Percentiles rank a stretch among this genome's conserved stretches.
Evolutionary conservation across 2,888 invertebrate species (phyloP).

Genomic region (Drosophila merina): DNA sequence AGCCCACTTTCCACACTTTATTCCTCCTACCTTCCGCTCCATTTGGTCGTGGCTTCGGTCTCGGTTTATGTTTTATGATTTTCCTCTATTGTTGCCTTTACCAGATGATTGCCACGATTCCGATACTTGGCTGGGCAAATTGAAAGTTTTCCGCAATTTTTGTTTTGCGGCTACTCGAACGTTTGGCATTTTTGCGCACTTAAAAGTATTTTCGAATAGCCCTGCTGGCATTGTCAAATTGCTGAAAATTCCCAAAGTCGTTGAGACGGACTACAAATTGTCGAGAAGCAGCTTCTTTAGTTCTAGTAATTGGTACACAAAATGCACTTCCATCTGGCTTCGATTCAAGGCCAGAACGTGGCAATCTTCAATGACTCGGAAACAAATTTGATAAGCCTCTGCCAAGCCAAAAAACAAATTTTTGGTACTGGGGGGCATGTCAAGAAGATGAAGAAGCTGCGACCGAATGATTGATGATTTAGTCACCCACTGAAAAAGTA

Average conservation of each 20-base stretch:
- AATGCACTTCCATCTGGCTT: constrained; percentile 25
- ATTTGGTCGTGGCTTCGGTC: constrained; percentile 42
- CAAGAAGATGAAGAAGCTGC: background rate
- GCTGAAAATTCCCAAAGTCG: constrained; percentile 61
- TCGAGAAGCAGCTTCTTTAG: constrained; percentile 28
- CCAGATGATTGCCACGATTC: constrained; percentile 55
- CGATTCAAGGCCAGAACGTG: constrained; percentile 22
- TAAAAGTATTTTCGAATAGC: constrained; percentile 55
- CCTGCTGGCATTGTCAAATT: constrained; percentile 43
- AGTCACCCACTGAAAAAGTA: constrained; percentile 35
- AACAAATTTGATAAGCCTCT: constrained; percentile 36
- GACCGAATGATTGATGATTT: constrained; percentile 45
- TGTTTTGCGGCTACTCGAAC: constrained; percentile 48
- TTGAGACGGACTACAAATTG: constrained; percentile 55
- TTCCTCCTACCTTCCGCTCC: constrained; percentile 19
- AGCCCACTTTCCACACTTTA: constrained; percentile 14
- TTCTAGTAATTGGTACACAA: constrained; percentile 46
- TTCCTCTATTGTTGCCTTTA: constrained; percentile 39
- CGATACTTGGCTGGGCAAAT: constrained; percentile 63
- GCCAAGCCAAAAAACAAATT: constrained; percentile 8
- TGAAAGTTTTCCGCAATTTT: constrained; percentile 66
- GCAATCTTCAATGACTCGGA: constrained; percentile 15
- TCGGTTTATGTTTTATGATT: constrained; percentile 60
- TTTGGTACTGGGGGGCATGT: constrained; percentile 9
- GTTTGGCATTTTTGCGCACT: constrained; percentile 43